Conservation (phyloP, 2,888 invertebrate species). For the Girardia tigrina region DNA sequence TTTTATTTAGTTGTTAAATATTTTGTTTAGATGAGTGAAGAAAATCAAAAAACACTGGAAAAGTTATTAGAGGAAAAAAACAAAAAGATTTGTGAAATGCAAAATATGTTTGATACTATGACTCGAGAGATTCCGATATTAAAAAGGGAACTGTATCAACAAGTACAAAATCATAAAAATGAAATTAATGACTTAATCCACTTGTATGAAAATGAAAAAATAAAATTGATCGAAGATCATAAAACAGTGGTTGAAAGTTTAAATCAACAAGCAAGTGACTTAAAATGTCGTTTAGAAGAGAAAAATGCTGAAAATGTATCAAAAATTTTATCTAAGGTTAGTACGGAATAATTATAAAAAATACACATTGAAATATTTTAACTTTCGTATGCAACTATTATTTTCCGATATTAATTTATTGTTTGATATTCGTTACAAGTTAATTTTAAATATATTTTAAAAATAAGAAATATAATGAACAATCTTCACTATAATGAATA, state of each 20-base stretch:
- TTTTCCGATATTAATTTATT: no score
- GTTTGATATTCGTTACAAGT: no score
- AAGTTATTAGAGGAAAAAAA: not conserved
- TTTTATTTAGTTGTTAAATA: no score
- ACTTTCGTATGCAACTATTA: no score
- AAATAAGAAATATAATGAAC: no score
- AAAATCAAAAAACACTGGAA: not conserved
- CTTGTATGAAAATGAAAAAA: not conserved
- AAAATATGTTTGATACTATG: not conserved
- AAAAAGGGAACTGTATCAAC: not conserved
- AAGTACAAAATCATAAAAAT: not conserved
- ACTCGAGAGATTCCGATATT: not conserved
- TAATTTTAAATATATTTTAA: no score
- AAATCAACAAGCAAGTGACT: not conserved
- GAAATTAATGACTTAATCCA: conserved; percentile 9
- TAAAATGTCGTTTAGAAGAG: not conserved
- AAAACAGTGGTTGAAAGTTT: not conserved
- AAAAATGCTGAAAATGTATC: not conserved
- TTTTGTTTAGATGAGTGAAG: not conserved
- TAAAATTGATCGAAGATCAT: not conserved
- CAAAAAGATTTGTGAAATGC: not conserved
- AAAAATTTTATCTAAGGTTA: not conserved
- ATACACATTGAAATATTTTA: no score
- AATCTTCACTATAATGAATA: no score
- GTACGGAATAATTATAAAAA: no score